Evolutionary conservation across 2,888 invertebrate species (phyloP).

Genomic region (Drosophila macrospina): DNA sequence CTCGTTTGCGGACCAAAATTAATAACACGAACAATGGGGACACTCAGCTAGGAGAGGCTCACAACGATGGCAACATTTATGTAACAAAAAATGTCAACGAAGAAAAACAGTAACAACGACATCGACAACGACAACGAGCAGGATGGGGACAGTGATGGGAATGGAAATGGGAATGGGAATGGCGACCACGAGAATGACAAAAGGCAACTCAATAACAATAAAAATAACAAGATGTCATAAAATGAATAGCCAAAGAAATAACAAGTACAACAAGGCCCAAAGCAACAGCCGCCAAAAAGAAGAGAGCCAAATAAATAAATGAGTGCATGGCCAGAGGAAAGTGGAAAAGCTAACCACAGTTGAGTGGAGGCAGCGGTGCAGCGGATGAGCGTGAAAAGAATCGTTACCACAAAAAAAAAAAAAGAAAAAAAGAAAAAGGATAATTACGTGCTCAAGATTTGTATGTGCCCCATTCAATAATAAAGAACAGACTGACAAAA

Average conservation of each 20-base stretch:
- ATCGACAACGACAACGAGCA: constrained; percentile 14
- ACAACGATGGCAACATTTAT: constrained; percentile 59
- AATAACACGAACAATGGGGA: constrained; percentile 51
- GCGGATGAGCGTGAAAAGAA: constrained; percentile 25
- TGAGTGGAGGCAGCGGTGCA: neutral
- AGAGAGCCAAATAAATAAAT: constrained; percentile 67
- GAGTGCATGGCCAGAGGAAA: constrained; percentile 55
- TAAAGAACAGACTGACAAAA: constrained; percentile 10
- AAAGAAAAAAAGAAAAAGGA: too few relatives aligned
- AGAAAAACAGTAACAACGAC: constrained; percentile 27
- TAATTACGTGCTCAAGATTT: constrained; percentile 80
- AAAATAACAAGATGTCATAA: constrained; percentile 81
- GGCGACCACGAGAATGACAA: constrained; percentile 48
- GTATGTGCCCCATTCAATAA: constrained; percentile 51
- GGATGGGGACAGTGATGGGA: neutral
- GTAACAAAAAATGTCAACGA: constrained; percentile 5
- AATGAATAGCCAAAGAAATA: constrained; percentile 64
- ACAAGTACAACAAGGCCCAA: constrained; percentile 50
- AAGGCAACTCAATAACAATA: constrained; percentile 80
- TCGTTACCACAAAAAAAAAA: constrained; percentile 69
- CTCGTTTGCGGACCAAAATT: constrained; percentile 68
- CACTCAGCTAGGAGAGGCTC: constrained; percentile 22
- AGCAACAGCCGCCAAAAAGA: constrained; percentile 13
- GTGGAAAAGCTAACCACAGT: constrained; percentile 18
- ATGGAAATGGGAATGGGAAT: neutral